Conservation (phyloP, 2,113 vertebrate species). For the Nannospalax galili region DNA sequence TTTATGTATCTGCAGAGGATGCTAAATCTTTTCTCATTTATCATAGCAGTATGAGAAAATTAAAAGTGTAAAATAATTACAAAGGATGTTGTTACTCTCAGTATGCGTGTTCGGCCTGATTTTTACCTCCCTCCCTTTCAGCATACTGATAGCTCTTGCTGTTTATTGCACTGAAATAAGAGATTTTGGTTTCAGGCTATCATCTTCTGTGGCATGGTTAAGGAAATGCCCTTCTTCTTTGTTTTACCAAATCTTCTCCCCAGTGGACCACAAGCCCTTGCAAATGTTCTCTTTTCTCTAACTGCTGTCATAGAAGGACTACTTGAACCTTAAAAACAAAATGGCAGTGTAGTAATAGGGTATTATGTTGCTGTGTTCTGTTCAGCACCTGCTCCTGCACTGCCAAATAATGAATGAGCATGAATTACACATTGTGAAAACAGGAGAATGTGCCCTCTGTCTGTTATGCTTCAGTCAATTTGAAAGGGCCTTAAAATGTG, state of each 20-base stretch:
- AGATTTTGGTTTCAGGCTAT: not conserved
- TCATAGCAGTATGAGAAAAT: not conserved
- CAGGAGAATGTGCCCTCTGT: slow-evolving; percentile 43
- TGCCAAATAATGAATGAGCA: slow-evolving; percentile 82
- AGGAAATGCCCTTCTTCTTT: slow-evolving; percentile 36
- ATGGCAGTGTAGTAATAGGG: slow-evolving; percentile 52
- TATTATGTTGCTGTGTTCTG: slow-evolving; percentile 39
- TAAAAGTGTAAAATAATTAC: not conserved
- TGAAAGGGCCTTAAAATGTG: slow-evolving; percentile 7
- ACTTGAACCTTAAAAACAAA: slow-evolving; percentile 42
- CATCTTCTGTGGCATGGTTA: not conserved
- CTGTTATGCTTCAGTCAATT: slow-evolving; percentile 6
- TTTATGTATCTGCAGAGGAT: slow-evolving; percentile 2
- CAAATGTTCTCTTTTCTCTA: not conserved
- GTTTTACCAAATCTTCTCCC: slow-evolving; percentile 43
- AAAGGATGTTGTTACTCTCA: not conserved
- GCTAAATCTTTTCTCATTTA: not conserved
- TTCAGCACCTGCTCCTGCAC: slow-evolving; percentile 73
- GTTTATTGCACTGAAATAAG: not conserved
- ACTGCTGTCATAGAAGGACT: not conserved
- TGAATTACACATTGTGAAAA: slow-evolving; percentile 76
- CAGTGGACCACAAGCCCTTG: not conserved
- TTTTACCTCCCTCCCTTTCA: not conserved
- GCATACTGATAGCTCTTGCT: not conserved
- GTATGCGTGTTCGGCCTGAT: not conserved